These are phyloP conservation scores for Thymelicus sylvestris DNA, from an alignment of 2,888 invertebrate genomes.

Conservation along the genomic window DNA sequence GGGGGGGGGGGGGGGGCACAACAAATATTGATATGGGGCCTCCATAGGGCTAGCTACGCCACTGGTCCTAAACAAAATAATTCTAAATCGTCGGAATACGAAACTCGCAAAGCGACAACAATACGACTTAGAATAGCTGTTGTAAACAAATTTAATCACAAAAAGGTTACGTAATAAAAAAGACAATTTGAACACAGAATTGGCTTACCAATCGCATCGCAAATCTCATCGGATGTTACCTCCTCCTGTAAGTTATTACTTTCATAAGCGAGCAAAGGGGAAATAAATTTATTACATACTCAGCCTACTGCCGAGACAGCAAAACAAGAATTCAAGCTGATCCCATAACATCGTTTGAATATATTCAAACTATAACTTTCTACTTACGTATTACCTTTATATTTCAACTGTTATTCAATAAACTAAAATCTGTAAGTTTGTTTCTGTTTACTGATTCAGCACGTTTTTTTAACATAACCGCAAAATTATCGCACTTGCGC, in stretches of 20 bases:
- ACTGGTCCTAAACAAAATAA: not conserved
- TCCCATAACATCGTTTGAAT: not conserved
- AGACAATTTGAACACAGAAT: conserved; percentile 23
- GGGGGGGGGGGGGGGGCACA: too few species aligned
- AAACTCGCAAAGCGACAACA: not conserved
- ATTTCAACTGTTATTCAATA: too few species aligned
- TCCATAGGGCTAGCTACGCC: too few species aligned
- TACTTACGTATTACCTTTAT: too few species aligned
- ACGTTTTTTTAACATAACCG: too few species aligned
- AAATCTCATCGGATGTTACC: conserved; percentile 48
- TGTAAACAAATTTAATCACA: conserved; percentile 14
- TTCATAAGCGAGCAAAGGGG: conserved; percentile 53
- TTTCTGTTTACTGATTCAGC: too few species aligned
- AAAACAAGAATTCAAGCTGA: conserved; percentile 10
- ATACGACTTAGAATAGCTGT: not conserved
- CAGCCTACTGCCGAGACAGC: conserved; percentile 11
- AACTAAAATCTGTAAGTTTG: too few species aligned
- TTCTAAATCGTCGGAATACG: not conserved
- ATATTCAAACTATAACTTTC: too few species aligned
- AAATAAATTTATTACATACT: conserved; percentile 50
- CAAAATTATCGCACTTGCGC: not conserved
- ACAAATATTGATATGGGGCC: too few species aligned
- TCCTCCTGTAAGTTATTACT: conserved; percentile 55
- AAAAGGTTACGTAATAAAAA: conserved; percentile 24
- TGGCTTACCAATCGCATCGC: conserved; percentile 41